Base-by-base conservation (phyloP, 2,113 vertebrate genomes). In the Zosterops hypoxanthus region DNA sequence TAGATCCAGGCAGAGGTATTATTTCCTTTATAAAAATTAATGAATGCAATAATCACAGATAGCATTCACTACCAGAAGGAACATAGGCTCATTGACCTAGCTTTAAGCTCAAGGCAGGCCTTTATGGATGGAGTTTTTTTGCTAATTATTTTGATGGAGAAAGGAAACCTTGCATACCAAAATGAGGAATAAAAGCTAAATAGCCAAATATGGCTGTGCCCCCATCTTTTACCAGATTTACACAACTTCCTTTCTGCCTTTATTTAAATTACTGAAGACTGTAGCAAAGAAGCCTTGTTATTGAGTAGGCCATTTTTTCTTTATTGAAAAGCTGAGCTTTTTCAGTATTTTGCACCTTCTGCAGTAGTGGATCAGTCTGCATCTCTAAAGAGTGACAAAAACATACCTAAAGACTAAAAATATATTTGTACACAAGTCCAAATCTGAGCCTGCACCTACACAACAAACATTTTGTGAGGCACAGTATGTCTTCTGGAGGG, bases 11-110 rank as follows among this genome's bases (percentile, higher is more conserved):
- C 46, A 85, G 75, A 84, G n/a, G 50, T 70, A 73, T 88, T 78
- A 73, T 75, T 90, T 78, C 36, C 56, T 75, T 22, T 66, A 75
- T 53, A 90, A 92, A 85, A 88, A 96, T 70, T 90, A 85, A 96
- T 88, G 75, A 88, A 75, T 70, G 61, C 61, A 94, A 57, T 92
- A 90, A 94, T 92, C 80, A 88, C 39, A 68, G 61, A 46, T 19
- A 82, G 42, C 75, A 75, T 63, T 68, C 66, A 44, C 39, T 49
- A 36, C 52, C 47, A 71, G 65, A 88, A 85, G 28, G 61, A 69
- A 52, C 76, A 91, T 0, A 55, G 60, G 68, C 49, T 86, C 55
- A 86, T 59, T 77, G 92, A 90, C 83, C 72, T 33, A 59, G 71
- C 66, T 80, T 46, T 81, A 81, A 83, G 47, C 57, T 86, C 66